Percentiles rank a stretch among this genome's conserved stretches.
phyloP scores from a whole-genome alignment of 2,888 invertebrate species.

The Noctua comes region DNA sequence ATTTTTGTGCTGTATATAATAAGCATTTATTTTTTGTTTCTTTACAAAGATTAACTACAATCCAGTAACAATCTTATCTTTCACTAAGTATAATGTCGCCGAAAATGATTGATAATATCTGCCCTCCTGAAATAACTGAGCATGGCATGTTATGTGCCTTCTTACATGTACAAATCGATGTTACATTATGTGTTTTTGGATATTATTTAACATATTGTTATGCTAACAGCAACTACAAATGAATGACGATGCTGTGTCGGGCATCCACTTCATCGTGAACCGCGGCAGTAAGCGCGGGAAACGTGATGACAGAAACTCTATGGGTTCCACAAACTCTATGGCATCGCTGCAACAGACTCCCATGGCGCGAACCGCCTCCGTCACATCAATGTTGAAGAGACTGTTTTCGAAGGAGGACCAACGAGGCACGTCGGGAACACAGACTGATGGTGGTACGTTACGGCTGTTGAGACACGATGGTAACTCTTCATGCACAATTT shows the following conservation, averaged over 20 bases:
- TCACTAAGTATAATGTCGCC: conserved; percentile 7
- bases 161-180: conserved; percentile 29
- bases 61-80: conserved; percentile 50
- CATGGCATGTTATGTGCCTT: conserved; percentile 15
- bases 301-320: conserved; percentile 84
- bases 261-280: conserved; percentile 93
- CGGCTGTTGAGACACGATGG: conserved; percentile 43
- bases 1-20: conserved; percentile 60
- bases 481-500: conserved; percentile 49
- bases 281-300: conserved; percentile 88
- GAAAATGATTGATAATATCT: conserved; percentile 38
- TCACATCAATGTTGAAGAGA: conserved; percentile 94
- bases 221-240: conserved; percentile 86
- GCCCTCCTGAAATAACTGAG: conserved; percentile 30
- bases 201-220: conserved; percentile 30
- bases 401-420: conserved; percentile 94
- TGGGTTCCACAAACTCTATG: conserved; percentile 88
- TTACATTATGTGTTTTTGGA: not conserved
- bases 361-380: conserved; percentile 93
- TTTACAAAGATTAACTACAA: conserved; percentile 19
- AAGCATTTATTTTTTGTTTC: conserved; percentile 38
- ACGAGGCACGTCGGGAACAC: conserved; percentile 77
- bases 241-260: conserved; percentile 93
- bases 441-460: conserved; percentile 87
- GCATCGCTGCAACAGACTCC: conserved; percentile 92